Conservation (phyloP, 2,113 vertebrate species). For the Prochilodus magdalenae region DNA sequence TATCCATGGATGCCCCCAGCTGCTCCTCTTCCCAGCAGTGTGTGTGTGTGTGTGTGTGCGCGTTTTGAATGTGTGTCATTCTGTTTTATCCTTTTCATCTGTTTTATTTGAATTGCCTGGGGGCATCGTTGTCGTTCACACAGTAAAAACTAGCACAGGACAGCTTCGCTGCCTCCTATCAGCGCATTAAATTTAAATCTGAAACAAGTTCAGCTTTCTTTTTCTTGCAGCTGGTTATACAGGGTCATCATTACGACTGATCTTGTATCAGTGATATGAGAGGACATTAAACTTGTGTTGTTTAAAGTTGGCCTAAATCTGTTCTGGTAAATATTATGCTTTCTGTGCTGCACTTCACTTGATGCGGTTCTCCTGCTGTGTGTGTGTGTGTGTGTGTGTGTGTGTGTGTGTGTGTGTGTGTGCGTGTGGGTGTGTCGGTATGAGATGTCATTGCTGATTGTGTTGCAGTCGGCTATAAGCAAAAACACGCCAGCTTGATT, state of each 20-base stretch:
- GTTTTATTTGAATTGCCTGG: conserved; percentile 18
- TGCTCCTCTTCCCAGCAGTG: conserved; percentile 14
- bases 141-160: conserved; percentile 15
- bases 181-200: neutral
- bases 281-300: neutral
- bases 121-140: conserved; percentile 18
- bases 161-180: neutral
- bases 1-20: conserved; percentile 43
- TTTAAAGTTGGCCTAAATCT: conserved; percentile 19
- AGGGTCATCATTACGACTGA: neutral
- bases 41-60: neutral
- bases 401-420: conserved; percentile 13
- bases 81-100: conserved; percentile 22
- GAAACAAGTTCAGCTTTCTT: neutral
- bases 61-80: conserved; percentile 2
- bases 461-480: conserved; percentile 32
- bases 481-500: conserved; percentile 30
- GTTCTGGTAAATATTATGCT: conserved; percentile 23
- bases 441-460: conserved; percentile 23
- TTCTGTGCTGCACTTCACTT: neutral
- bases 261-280: neutral
- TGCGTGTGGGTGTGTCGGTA: neutral
- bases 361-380: conserved; percentile 14
- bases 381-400: conserved; percentile 3
- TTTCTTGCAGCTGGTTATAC: neutral